Base-by-base conservation (phyloP, 2,113 vertebrate species). In the Dryoscopus gambensis region DNA sequence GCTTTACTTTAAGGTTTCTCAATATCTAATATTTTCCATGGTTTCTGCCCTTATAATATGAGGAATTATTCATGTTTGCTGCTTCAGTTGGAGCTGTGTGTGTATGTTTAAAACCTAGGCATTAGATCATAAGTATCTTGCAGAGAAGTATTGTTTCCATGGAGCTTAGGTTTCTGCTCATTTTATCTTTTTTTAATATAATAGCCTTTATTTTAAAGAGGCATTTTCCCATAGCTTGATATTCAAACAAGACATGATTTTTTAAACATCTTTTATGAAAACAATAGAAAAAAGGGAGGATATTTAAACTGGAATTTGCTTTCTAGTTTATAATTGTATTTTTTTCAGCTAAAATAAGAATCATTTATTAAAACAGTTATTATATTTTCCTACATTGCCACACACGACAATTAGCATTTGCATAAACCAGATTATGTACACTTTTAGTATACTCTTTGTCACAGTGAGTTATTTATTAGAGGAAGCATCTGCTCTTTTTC, bases 301-400 rank as follows among this genome's bases (percentile, higher is more conserved):
- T 87, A 25, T 56, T 84, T 92, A 94, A 67, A 83, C 77, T 92
- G 76, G 37, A 78, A 93, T 73, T 97, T 56, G 46, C 85, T 82
- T 95, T 71, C 28, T 71, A 31, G 14, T 90, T 92, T 90, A 33
- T 91, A 95, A 91, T 89, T 88, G 27, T 52, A 63, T 95, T 90
- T 95, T 75, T 76, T 95, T 84, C 47, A 46, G 33, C 90, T 90
- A 71, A 94, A 80, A 78, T 90, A 82, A 90, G 67, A 77, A 77
- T 90, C 2, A 19, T 96, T 95, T 88, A 82, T 92, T 94, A 94
- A 91, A 73, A 49, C 24, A 91, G 37, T 95, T 95, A 82, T 31
- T 90, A 11, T 64, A 71, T 82, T 96, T 62, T 78, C 20, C 63
- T 89, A 47, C 19, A 44, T 77, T 80, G 84, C 87, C 40, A 65